Evolutionary conservation across 2,888 invertebrate genomes (phyloP).

Genomic region (Hyppa rectilinea): DNA sequence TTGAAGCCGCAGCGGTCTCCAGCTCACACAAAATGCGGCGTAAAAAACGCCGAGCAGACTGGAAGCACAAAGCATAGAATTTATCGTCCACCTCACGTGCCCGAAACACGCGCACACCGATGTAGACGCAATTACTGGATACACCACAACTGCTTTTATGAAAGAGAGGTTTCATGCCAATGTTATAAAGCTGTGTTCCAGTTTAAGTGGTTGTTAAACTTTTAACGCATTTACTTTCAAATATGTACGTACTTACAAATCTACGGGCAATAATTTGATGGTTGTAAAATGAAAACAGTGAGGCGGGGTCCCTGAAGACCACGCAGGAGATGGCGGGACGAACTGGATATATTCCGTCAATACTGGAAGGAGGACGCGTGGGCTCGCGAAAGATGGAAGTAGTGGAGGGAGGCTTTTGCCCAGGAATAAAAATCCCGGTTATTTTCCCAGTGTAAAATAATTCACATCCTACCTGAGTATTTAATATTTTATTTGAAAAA

Average conservation of each 20-base stretch:
- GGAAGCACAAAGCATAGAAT: slow-evolving; percentile 85
- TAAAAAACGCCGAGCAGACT: slow-evolving; percentile 77
- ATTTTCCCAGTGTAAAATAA: background rate
- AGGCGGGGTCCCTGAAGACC: no score
- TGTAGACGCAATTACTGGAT: slow-evolving; percentile 64
- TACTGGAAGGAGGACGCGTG: no score
- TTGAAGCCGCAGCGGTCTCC: slow-evolving; percentile 62
- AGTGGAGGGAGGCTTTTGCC: no score
- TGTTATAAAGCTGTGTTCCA: background rate
- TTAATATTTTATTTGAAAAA: background rate
- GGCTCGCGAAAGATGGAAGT: no score
- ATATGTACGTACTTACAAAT: background rate
- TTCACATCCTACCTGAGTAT: background rate
- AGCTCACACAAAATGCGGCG: slow-evolving; percentile 74
- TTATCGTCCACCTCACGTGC: slow-evolving; percentile 85
- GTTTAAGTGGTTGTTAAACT: background rate
- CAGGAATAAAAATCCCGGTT: no score
- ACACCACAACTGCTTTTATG: slow-evolving; percentile 1
- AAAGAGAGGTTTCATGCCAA: background rate
- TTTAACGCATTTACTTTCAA: no score
- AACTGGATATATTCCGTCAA: no score
- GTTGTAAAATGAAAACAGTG: background rate
- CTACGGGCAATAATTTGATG: background rate
- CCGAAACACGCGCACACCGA: slow-evolving; percentile 79
- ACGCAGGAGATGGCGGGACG: no score